Base-by-base conservation (phyloP, 2,888 invertebrate species). In the Ennomos quercinarius region DNA sequence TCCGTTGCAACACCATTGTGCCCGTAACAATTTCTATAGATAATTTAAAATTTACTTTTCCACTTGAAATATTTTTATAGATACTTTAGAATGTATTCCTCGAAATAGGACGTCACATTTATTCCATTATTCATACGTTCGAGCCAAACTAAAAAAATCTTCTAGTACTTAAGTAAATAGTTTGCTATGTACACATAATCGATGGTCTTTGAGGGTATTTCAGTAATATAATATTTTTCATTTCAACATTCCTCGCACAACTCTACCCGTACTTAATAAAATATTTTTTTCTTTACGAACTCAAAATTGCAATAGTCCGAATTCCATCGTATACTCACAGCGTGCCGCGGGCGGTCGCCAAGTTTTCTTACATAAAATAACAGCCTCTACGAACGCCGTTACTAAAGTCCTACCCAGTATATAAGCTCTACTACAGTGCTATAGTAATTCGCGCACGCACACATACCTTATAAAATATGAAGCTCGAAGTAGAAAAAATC, bases 331-430 rank as follows among this genome's bases (percentile, higher is more conserved):
- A 55, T 11, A 51, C 42, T 46, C 55, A 68, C 57, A 57, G 47
- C 53, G 66, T 65, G 80, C 81, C 76, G 76, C 79, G 71, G 78
- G 81, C 80, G 76, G 76, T 80, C 74, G 73, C 76, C 70, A 74
- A 76, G 80, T 64, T 67, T 79, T 77, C 75, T 71, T 74, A 76
- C 70, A 76, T 76, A 74, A 77, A 80, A 78, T 82, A 81, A 76
- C 80, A 37, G 50, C 42, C 47, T 55, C 41, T 48, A 42, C 45
- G 42, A 42, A 27, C 36, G 8, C n/a, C 36, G 17, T 8, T 47
- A 11, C 48, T 42, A 1, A 38, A 12, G 27, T 51, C 8, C 0
- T 9, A 27, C 3, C 9, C 60, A 52, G 60, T 48, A 17, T 52
- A 1, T 27, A 27, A 61, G 46, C 46, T 60, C 37, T 40, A 27